Conservation (phyloP, 2,113 vertebrate genomes). For the Eolophus roseicapilla region DNA sequence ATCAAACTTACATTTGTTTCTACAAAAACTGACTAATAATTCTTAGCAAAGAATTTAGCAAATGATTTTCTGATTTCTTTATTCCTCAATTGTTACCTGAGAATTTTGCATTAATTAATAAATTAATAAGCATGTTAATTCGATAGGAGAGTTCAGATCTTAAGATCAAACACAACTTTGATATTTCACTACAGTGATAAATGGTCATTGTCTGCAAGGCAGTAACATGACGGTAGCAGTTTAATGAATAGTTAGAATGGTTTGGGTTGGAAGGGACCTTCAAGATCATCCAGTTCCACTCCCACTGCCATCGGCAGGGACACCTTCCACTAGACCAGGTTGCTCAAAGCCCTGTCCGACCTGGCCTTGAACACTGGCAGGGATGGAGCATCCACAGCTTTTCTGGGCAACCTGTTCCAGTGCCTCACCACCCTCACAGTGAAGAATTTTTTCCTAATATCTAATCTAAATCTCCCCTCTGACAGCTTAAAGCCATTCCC, state of each 20-base stretch:
- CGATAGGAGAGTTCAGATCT: background rate
- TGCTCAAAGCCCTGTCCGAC: no score
- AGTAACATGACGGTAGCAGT: background rate
- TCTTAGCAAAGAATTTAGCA: background rate
- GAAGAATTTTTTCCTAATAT: background rate
- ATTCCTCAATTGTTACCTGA: background rate
- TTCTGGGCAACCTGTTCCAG: background rate
- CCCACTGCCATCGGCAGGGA: background rate
- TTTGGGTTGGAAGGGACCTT: background rate
- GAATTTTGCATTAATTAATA: background rate
- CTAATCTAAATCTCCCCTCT: background rate
- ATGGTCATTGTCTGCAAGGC: background rate
- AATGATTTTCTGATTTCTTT: background rate
- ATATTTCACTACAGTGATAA: background rate
- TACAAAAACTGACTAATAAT: background rate
- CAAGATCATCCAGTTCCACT: background rate
- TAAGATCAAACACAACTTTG: background rate
- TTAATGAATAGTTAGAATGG: background rate
- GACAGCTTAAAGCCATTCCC: no score
- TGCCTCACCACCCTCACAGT: background rate
- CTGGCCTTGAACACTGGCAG: background rate
- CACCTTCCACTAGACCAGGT: background rate
- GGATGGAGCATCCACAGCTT: background rate
- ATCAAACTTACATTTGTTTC: background rate
- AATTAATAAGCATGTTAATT: background rate